A percentile compares a stretch with the other conserved stretches of the same genome.
Evolutionary conservation across 2,888 invertebrate genomes (phyloP).

Genomic region (Molorchus minor): DNA sequence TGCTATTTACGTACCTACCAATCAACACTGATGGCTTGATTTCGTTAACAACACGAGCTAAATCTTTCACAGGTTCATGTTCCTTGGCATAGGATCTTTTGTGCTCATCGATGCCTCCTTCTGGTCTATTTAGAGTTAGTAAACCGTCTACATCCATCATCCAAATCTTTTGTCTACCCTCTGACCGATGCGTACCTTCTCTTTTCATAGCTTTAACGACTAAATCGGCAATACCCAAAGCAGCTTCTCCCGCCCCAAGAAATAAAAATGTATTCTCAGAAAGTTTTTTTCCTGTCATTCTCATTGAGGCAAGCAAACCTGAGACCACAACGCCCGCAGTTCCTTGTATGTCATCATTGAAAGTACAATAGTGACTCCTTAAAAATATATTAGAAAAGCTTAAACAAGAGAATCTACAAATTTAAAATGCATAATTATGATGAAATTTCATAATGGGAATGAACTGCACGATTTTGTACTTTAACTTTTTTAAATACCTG

Average conservation of each 20-base stretch:
- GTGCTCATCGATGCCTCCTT: slow-evolving; percentile 74
- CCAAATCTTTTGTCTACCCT: slow-evolving; percentile 89
- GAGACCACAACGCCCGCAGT: slow-evolving; percentile 96
- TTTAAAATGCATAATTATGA: too few relatives aligned
- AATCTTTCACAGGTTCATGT: slow-evolving; percentile 77
- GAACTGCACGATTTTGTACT: too few relatives aligned
- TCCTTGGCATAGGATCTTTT: slow-evolving; percentile 81
- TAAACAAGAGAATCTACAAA: too few relatives aligned
- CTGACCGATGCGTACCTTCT: slow-evolving; percentile 64
- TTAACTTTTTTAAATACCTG: too few relatives aligned
- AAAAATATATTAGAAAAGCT: too few relatives aligned
- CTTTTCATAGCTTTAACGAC: slow-evolving; percentile 80
- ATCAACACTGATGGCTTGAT: slow-evolving; percentile 90
- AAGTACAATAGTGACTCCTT: slow-evolving; percentile 96
- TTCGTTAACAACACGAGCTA: slow-evolving; percentile 81
- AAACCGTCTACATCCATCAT: slow-evolving; percentile 96
- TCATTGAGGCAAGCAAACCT: slow-evolving; percentile 83
- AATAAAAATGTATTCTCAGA: slow-evolving; percentile 90
- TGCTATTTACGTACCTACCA: slow-evolving; percentile 67
- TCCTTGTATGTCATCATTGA: slow-evolving; percentile 91
- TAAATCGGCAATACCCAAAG: slow-evolving; percentile 75
- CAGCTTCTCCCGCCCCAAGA: slow-evolving; percentile 80
- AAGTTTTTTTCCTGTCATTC: slow-evolving; percentile 79
- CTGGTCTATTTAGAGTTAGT: slow-evolving; percentile 74
- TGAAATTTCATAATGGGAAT: too few relatives aligned